A percentile compares a stretch with the other conserved stretches of the same genome.
Conservation (phyloP, 64 coral and sea anemone species). For the Platygyra sinensis region DNA sequence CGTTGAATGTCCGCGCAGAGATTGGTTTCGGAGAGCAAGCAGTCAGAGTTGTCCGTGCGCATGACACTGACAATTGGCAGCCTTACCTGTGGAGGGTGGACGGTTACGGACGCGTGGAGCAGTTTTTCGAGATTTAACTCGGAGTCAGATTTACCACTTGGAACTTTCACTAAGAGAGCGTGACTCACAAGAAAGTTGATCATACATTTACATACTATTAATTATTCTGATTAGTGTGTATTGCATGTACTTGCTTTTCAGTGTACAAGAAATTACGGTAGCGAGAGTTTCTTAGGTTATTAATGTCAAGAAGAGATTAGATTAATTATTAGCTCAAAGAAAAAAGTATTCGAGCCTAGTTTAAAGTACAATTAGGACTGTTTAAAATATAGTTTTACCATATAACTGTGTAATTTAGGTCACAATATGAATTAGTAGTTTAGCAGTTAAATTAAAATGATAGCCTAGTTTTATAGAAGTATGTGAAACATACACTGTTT, state of each 20-base stretch:
- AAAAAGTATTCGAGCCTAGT: too few species aligned
- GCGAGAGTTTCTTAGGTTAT: too few species aligned
- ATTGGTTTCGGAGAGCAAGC: constrained; percentile 9
- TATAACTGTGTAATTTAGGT: too few species aligned
- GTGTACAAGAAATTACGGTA: too few species aligned
- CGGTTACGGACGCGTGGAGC: constrained; percentile 15
- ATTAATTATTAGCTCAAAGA: too few species aligned
- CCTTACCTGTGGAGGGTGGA: constrained; percentile 22
- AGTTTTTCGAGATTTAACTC: neutral
- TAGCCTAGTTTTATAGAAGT: neutral
- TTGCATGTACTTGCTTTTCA: too few species aligned
- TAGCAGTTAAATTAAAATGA: neutral
- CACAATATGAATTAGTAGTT: neutral
- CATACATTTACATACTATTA: too few species aligned
- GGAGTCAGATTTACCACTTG: neutral
- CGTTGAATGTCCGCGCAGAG: constrained; percentile 27
- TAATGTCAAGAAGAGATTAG: too few species aligned
- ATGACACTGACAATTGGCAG: constrained; percentile 34
- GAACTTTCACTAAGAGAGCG: neutral
- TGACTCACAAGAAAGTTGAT: too few species aligned
- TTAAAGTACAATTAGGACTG: too few species aligned
- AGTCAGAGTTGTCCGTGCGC: constrained; percentile 16
- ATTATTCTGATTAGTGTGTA: too few species aligned
- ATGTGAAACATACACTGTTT: neutral
- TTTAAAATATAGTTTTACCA: too few species aligned